Conservation (phyloP, 2,888 invertebrate species). For the Ochropleura leucogaster region DNA sequence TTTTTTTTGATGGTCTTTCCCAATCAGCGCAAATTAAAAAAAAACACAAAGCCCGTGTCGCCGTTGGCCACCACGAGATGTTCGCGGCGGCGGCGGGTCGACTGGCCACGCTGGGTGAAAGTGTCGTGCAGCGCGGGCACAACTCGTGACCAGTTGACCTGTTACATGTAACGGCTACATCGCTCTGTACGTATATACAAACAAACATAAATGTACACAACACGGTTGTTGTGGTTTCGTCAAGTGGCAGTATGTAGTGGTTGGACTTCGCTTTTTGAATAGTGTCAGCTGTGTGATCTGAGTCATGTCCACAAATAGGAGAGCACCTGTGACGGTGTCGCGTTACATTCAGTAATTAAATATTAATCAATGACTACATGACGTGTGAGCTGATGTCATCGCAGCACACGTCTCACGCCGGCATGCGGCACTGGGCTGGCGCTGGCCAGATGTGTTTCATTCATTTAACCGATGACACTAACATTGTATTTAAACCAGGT, state of each 20-base stretch:
- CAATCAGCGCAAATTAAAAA: too few relatives aligned
- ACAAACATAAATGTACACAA: not conserved
- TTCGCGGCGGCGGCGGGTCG: not conserved
- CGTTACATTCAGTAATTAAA: conserved; percentile 39
- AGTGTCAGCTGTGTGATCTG: not conserved
- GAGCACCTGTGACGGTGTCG: conserved; percentile 50
- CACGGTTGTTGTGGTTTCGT: not conserved
- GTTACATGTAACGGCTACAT: conserved; percentile 7
- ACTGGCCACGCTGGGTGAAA: not conserved
- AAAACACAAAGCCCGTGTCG: too few relatives aligned
- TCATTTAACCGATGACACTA: not conserved
- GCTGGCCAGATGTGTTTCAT: conserved; percentile 10
- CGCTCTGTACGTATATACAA: not conserved
- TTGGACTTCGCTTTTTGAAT: too few relatives aligned
- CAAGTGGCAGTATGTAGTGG: not conserved
- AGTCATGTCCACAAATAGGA: conserved; percentile 33
- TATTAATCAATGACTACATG: conserved; percentile 20
- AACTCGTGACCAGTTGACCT: conserved; percentile 23
- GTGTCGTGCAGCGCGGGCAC: conserved; percentile 8
- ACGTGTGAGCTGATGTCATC: conserved; percentile 31
- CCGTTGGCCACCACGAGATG: too few relatives aligned
- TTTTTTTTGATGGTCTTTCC: too few relatives aligned
- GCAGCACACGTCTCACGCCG: not conserved
- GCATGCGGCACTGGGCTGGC: too few relatives aligned
- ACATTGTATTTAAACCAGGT: not conserved